Base-by-base conservation (phyloP, 2,797 vertebrate species). In the Sarcophilus harrisii region DNA sequence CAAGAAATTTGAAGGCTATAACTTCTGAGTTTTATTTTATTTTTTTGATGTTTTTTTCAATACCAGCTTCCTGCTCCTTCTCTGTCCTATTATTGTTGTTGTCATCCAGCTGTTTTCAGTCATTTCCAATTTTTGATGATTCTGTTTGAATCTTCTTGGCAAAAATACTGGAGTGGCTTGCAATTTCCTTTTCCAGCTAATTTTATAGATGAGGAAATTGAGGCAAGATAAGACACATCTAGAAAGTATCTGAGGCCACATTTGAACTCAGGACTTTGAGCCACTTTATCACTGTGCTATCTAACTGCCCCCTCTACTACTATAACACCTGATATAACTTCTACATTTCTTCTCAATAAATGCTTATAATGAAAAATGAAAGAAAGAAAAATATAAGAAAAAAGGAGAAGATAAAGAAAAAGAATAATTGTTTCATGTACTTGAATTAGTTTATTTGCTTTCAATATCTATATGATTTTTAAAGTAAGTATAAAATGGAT, bases 371-470 rank as follows among this genome's bases (percentile, higher is more conserved):
- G 8, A n/a, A 1, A 58, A 62, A 58, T 55, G 89, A 58, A 92
- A 93, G 28, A 38, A 73, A 73, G 6, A 73, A 73, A 66, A 66
- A 66, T 14, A 73, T 73, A 14, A 55, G 14, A 73, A 81, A 32
- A 81, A 81, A 45, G 66, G n/a, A 81, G 18, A 38, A 81, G 24
- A 21, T 73, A 18, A 73, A 73, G 32, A 73, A 38, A 73, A 73
- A 21, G 66, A 16, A 38, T 38, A 18, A 81, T 81, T 57, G 49
- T 32, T 95, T 21, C 89, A 90, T 91, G 58, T 81, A 81, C 92
- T 55, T 94, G 66, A 92, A 92, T 90, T 93, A 0, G 28, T 93
- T 96, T 4, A 49, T 95, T 93, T 94, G n/a, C 95, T 96, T 90
- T 93, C 28, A 45, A 92, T 29, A 73, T 62, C 4, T 92, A 87